Base-by-base conservation (phyloP, 2,113 vertebrate genomes). In the Oncorhynchus mykiss region DNA sequence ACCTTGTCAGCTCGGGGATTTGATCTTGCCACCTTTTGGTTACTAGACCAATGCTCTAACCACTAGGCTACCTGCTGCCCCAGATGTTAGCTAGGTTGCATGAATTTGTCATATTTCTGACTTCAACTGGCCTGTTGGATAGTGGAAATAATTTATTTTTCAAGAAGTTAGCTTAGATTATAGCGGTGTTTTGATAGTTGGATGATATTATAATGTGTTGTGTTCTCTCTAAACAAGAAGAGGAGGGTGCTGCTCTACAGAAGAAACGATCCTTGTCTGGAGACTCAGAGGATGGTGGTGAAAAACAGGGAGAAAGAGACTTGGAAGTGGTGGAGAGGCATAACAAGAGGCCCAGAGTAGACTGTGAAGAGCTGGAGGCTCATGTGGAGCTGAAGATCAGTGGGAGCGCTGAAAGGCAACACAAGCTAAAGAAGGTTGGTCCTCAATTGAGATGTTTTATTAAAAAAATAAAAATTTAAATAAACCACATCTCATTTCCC, bases 251-350 rank as follows among this genome's bases (percentile, higher is more conserved):
- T 22, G 59, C n/a, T 22, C n/a, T 22, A 62, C 59, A 62, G 8
- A 62, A n/a, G 59, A 62, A 62, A 62, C 5, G n/a, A 24, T 3
- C 18, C 7, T n/a, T 24, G 59, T 62, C 8, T 24, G 24, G 64
- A 72, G 25, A 59, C 49, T 54, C 64, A 59, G 48, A 68, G 70
- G 7, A 65, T 31, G 57, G 67, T 62, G 77, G 66, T 62, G 9
- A 45, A 60, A 51, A 70, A 39, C 11, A 25, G n/a, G 13, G 67
- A 65, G 65, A 27, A 25, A 57, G 51, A 24, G 45, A 59, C 1
- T 27, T 20, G 39, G 75, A 73, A 70, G 71, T 62, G 51, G 20
- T 20, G 67, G 24, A 68, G 18, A 68, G 31, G 67, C 13, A 5
- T 6, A 13, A 7, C 25, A 39, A 72, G 69, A 25, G 18, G 65